These are phyloP conservation scores for Cavia porcellus DNA, from an alignment of 2,113 vertebrate species.

Conservation along the genomic window DNA sequence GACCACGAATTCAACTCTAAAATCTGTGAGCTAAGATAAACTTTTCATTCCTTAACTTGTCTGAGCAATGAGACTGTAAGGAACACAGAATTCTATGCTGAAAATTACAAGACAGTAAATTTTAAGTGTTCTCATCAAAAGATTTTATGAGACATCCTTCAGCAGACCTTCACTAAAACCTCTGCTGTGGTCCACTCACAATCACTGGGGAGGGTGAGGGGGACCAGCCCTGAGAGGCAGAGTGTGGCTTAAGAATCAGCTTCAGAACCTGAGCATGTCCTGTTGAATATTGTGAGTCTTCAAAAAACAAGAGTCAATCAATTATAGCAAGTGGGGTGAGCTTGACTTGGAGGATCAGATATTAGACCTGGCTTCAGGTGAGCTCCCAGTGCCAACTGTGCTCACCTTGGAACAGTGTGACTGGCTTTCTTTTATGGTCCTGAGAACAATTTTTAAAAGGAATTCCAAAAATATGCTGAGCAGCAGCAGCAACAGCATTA, in stretches of 20 bases:
- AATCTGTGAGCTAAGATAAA: background rate
- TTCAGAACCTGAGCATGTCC: background rate
- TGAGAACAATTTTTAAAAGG: slow-evolving; percentile 18
- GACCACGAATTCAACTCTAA: background rate
- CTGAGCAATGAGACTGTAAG: background rate
- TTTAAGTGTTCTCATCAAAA: background rate
- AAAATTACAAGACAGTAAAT: background rate
- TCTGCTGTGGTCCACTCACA: too few relatives aligned
- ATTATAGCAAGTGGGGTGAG: background rate
- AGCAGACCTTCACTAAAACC: background rate
- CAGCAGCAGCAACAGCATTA: background rate
- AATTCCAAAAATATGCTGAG: slow-evolving; percentile 29
- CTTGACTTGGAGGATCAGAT: background rate
- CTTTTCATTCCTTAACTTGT: background rate
- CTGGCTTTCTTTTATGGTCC: slow-evolving; percentile 18
- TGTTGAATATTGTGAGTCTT: background rate
- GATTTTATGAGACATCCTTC: background rate
- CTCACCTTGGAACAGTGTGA: background rate
- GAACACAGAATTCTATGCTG: background rate
- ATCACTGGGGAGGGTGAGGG: background rate
- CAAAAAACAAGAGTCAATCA: background rate
- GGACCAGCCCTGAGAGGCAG: background rate
- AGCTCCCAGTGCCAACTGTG: background rate
- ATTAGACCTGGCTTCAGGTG: background rate
- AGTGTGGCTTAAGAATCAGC: background rate